A percentile compares a stretch with the other conserved stretches of the same genome.
Evolutionary conservation across 2,797 vertebrate genomes (phyloP).

Genomic region (Neosalanx taihuensis): DNA sequence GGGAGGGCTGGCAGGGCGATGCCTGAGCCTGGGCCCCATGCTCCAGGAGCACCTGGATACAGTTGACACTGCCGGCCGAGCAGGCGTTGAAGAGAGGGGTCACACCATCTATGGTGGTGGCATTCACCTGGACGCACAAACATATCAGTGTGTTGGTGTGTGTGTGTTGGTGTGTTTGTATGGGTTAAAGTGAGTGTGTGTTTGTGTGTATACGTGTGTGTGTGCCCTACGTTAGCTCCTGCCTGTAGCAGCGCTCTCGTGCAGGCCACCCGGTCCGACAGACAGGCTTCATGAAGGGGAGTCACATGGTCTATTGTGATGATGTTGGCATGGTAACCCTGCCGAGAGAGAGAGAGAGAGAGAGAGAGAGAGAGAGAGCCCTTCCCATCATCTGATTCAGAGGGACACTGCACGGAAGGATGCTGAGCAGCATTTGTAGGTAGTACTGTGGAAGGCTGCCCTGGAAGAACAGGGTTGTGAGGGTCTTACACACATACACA

Average conservation of each 20-base stretch:
- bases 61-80: conserved; percentile 80
- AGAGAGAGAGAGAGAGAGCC: background rate
- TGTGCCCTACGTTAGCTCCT: conserved; percentile 83
- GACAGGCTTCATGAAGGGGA: conserved; percentile 92
- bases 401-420: background rate
- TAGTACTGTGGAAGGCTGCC: background rate
- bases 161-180: background rate
- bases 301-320: conserved; percentile 93
- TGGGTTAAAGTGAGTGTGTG: conserved; percentile 1
- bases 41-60: conserved; percentile 85
- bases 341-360: background rate
- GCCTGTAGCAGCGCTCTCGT: conserved; percentile 87
- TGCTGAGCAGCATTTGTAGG: background rate
- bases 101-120: conserved; percentile 88
- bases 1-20: conserved; percentile 85
- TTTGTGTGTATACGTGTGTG: background rate
- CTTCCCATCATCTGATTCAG: background rate
- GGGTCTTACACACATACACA: no score
- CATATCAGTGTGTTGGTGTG: background rate
- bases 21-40: conserved; percentile 82
- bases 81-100: conserved; percentile 93
- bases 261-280: conserved; percentile 90
- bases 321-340: conserved; percentile 89
- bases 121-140: conserved; percentile 78
- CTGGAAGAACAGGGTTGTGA: background rate